Conservation (phyloP, 1,140 invertebrate genomes). For the Saccostrea glomerata region DNA sequence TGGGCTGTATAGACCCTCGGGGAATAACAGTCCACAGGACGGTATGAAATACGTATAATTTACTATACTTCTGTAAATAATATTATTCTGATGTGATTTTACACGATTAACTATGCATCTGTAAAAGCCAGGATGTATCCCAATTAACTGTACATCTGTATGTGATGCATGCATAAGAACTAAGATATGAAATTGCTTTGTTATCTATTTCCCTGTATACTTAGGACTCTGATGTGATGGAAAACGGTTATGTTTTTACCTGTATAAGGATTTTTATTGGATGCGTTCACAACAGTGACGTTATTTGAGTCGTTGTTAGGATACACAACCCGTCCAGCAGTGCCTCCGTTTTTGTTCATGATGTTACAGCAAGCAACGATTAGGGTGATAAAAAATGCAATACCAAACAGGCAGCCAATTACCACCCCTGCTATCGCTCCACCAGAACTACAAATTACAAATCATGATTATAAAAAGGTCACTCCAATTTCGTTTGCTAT, state of each 20-base stretch:
- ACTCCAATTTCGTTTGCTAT: neutral
- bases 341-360: neutral
- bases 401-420: neutral
- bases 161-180: no score
- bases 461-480: neutral
- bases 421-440: neutral
- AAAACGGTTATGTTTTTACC: neutral
- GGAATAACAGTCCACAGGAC: no score
- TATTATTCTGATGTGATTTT: no score
- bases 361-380: slow-evolving; percentile 11
- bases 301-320: neutral
- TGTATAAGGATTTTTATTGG: neutral
- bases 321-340: neutral
- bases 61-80: no score
- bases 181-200: no score
- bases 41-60: no score
- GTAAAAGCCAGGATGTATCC: no score
- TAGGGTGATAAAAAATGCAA: neutral
- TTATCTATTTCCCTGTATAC: neutral
- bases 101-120: no score
- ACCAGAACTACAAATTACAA: neutral
- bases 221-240: neutral
- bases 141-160: no score
- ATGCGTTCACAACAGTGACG: neutral
- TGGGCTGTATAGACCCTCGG: no score